phyloP scores from a whole-genome alignment of 2,888 invertebrate genomes.

The Copidosoma aretas region DNA sequence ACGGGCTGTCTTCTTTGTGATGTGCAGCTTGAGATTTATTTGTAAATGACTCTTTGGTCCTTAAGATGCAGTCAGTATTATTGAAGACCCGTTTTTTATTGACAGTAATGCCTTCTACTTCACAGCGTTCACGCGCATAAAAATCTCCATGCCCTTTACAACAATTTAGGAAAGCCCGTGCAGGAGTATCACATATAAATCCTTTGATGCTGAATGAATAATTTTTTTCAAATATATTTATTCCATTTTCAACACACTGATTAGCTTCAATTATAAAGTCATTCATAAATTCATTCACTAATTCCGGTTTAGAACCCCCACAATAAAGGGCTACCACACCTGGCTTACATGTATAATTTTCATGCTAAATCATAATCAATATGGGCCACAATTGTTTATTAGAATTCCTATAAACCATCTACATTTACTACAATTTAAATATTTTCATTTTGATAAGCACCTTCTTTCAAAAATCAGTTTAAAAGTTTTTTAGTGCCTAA shows the following conservation, averaged over 20 bases:
- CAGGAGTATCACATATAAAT: conserved; percentile 42
- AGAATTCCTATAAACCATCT: too few species aligned
- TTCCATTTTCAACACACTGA: conserved; percentile 33
- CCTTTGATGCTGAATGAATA: conserved; percentile 32
- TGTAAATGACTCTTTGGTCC: conserved; percentile 40
- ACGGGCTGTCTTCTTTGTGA: conserved; percentile 35
- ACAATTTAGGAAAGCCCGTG: conserved; percentile 39
- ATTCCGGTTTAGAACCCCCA: too few species aligned
- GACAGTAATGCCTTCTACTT: conserved; percentile 31
- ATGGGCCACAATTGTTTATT: too few species aligned
- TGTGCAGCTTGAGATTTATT: conserved; percentile 37
- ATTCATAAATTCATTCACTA: conserved; percentile 34
- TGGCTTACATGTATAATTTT: too few species aligned
- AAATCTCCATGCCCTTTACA: conserved; percentile 39
- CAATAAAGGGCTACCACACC: too few species aligned
- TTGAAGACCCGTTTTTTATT: conserved; percentile 34
- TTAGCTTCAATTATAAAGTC: conserved; percentile 40
- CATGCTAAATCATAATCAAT: too few species aligned
- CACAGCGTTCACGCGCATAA: conserved; percentile 42
- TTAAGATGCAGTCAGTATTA: conserved; percentile 26
- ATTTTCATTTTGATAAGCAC: too few species aligned
- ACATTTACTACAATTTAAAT: too few species aligned
- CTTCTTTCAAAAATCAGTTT: too few species aligned
- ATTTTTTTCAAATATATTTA: conserved; percentile 31
- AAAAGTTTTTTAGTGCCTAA: too few species aligned